These are phyloP conservation scores for Tachysurus fulvidraco DNA, from an alignment of 2,113 vertebrate genomes.

Conservation along the genomic window DNA sequence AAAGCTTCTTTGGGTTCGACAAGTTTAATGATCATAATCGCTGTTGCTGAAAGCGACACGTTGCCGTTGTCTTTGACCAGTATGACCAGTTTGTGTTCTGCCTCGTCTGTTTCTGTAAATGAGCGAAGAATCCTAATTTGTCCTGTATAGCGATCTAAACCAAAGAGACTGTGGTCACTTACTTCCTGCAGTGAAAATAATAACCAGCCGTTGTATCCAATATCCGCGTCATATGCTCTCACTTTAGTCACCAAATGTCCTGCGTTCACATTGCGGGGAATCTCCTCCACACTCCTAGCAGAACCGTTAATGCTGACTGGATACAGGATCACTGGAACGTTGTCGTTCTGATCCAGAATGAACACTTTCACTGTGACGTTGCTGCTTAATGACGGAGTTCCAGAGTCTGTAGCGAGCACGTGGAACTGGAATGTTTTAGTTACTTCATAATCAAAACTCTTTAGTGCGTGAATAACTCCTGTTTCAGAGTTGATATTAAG, in stretches of 20 bases:
- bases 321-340: slow-evolving; percentile 58
- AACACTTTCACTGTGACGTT: slow-evolving; percentile 60
- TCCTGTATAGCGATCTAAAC: slow-evolving; percentile 59
- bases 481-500: slow-evolving; percentile 64
- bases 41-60: slow-evolving; percentile 55
- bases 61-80: slow-evolving; percentile 62
- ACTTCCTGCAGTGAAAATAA: slow-evolving; percentile 59
- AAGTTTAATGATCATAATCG: slow-evolving; percentile 49
- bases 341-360: slow-evolving; percentile 65
- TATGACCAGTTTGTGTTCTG: slow-evolving; percentile 57
- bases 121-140: slow-evolving; percentile 59
- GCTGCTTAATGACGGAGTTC: slow-evolving; percentile 53
- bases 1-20: slow-evolving; percentile 58
- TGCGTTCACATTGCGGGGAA: slow-evolving; percentile 55
- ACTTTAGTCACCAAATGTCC: slow-evolving; percentile 61
- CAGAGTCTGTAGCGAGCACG: slow-evolving; percentile 56
- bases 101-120: slow-evolving; percentile 60
- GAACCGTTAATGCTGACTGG: slow-evolving; percentile 54
- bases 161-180: slow-evolving; percentile 58
- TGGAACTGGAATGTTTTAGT: slow-evolving; percentile 51
- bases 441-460: slow-evolving; percentile 61
- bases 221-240: slow-evolving; percentile 61
- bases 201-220: slow-evolving; percentile 63
- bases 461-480: slow-evolving; percentile 52
- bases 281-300: slow-evolving; percentile 53